phyloP scores from a whole-genome alignment of 2,797 vertebrate species.

The Enteromius thamalakanensis region DNA sequence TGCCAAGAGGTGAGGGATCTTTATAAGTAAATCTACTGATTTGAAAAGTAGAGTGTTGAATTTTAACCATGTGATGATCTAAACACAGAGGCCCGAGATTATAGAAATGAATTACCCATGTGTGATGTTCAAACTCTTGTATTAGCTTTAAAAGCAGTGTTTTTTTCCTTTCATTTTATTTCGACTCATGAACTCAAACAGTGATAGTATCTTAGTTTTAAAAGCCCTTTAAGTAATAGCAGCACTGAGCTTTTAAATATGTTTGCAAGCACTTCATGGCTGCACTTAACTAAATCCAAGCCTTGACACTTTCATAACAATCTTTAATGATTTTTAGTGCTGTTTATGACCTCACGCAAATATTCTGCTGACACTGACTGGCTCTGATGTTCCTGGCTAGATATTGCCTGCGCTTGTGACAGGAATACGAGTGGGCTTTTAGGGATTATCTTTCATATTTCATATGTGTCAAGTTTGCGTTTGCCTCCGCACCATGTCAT shows the following conservation, averaged over 20 bases:
- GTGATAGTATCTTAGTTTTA: conserved; percentile 17
- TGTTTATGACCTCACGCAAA: conserved; percentile 15
- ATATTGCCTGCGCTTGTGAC: neutral
- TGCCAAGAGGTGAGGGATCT: conserved; percentile 12
- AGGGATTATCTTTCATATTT: neutral
- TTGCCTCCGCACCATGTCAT: conserved; percentile 40
- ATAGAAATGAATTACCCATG: conserved; percentile 8
- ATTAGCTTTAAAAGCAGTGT: conserved; percentile 39
- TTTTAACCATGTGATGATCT: neutral
- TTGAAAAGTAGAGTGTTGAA: neutral
- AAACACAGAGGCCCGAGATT: neutral
- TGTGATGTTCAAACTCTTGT: conserved; percentile 17
- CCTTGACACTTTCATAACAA: conserved; percentile 18
- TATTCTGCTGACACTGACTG: conserved; percentile 15
- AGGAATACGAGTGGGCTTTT: conserved; percentile 11
- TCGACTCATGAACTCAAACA: neutral
- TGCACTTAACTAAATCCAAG: conserved; percentile 26
- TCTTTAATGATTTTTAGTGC: conserved; percentile 6
- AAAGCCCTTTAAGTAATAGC: conserved; percentile 19
- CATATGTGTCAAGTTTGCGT: conserved; percentile 11
- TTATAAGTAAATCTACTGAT: conserved; percentile 6
- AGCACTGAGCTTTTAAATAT: conserved; percentile 6
- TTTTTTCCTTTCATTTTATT: neutral
- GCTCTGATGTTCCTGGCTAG: neutral
- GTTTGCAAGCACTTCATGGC: neutral